Evolutionary conservation across 92 coral and sea anemone genomes (phyloP).

Genomic region (Parazoanthus atlanticus): DNA sequence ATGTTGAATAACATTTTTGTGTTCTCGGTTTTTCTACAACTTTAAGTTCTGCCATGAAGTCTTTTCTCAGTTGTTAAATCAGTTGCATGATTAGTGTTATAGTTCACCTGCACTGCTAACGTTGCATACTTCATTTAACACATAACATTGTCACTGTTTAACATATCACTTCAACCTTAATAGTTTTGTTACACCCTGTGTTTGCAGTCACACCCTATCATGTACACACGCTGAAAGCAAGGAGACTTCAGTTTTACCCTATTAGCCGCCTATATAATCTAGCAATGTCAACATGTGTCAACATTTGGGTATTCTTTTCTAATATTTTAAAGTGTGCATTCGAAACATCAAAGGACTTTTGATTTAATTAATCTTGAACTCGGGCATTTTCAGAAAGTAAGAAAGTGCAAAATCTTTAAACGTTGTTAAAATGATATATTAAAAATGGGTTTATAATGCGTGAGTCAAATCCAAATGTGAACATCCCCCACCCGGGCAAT

Average conservation of each 20-base stretch:
- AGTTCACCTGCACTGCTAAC: not conserved
- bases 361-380: not conserved
- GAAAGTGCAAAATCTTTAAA: not conserved
- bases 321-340: too few relatives aligned
- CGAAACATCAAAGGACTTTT: not conserved
- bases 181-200: constrained; percentile 19
- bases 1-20: too few relatives aligned
- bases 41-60: too few relatives aligned
- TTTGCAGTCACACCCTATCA: not conserved
- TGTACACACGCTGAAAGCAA: not conserved
- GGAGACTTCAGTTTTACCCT: not conserved
- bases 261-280: not conserved
- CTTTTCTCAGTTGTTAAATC: not conserved
- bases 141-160: not conserved
- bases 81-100: not conserved
- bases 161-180: not conserved
- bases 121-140: not conserved
- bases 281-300: not conserved
- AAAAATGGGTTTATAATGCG: not conserved
- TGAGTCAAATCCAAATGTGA: too few relatives aligned
- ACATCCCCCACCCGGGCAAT: too few relatives aligned
- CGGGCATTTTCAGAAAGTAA: not conserved
- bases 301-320: not conserved
- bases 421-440: not conserved
- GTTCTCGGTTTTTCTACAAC: too few relatives aligned